Base-by-base conservation (phyloP, 2,797 vertebrate species). In the Urocyon cinereoargenteus region DNA sequence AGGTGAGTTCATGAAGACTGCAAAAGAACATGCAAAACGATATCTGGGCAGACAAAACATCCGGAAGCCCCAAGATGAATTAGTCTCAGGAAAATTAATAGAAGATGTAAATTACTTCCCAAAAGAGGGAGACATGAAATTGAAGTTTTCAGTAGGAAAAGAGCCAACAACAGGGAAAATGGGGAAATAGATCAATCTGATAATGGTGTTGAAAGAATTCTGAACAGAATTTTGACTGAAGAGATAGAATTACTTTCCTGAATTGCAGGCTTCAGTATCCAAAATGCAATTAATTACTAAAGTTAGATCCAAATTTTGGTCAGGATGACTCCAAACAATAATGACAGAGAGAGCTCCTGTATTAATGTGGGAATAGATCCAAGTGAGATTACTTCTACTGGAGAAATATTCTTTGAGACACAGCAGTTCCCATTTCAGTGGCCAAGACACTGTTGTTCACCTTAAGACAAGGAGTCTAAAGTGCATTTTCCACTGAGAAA, bases 61-160 rank as follows among this genome's bases (percentile, higher is more conserved):
- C 45, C 70, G 62, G 62, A 93, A 94, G 49, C 22, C n/a, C 57
- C 62, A 87, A 93, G 88, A 93, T 93, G 85, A 94, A 96, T 93
- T 75, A 95, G 55, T 61, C 49, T 94, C 24, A 6, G 40, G 90
- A 94, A 94, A 96, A 97, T 97, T 88, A 97, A 96, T 62, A 95
- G 73, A 93, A 94, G 64, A 81, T 68, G 77, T 61, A 96, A 92
- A 92, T 91, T 93, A 64, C 16, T 22, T 70, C 22, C 26, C 11
- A 72, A 85, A 86, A 86, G 2, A 28, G 18, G 14, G 8, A 84
- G 24, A 66, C 12, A 77, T 53, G 68, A 77, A 96, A 95, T 93
- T 64, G 21, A 91, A 96, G 34, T 96, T 91, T 84, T 93, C 45
- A 84, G 64, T 22, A 81, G 49, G 55, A 93, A 96, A 97, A 84